Evolutionary conservation across 2,888 invertebrate species (phyloP).

Genomic region (Apocheima hispidaria): DNA sequence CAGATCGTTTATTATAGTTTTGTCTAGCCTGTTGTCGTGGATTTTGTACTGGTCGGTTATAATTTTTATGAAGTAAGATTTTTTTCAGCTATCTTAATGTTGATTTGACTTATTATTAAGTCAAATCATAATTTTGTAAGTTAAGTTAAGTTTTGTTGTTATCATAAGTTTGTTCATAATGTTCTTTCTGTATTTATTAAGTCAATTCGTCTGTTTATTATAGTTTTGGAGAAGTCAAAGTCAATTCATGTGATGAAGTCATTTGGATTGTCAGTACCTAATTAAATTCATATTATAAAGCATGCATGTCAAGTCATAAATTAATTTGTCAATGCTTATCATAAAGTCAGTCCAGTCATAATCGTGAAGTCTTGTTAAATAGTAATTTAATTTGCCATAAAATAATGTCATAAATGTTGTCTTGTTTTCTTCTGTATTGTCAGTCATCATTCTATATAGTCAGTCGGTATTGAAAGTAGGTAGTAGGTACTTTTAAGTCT

Average conservation of each 20-base stretch:
- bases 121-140: no score
- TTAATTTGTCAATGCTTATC: background rate
- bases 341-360: background rate
- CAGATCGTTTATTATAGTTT: background rate
- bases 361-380: background rate
- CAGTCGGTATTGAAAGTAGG: no score
- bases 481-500: no score
- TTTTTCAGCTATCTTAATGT: no score
- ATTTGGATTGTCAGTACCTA: background rate
- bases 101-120: no score
- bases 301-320: background rate
- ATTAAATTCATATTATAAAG: background rate
- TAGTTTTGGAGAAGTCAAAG: background rate
- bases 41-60: background rate
- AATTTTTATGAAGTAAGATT: no score
- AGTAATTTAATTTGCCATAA: no score
- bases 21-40: background rate
- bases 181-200: no score
- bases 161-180: no score
- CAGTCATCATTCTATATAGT: no score
- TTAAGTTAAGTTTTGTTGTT: no score
- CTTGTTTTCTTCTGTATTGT: background rate
- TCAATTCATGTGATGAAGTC: background rate
- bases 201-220: background rate
- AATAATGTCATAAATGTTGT: background rate